Conservation (phyloP, 1,140 invertebrate genomes). For the Drosophila sp. region DNA sequence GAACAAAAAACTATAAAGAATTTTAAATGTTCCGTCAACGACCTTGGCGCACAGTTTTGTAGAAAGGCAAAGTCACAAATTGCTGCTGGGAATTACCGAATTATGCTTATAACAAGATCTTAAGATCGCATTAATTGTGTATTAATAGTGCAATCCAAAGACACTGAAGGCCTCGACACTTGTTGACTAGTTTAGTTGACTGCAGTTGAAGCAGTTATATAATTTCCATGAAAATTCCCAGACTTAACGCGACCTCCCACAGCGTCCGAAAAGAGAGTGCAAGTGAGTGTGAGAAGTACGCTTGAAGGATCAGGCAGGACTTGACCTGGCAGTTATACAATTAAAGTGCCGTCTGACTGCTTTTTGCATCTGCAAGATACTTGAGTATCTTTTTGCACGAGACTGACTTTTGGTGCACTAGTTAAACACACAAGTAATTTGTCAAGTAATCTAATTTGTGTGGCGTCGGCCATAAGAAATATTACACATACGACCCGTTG, state of each 20-base stretch:
- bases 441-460: slow-evolving; percentile 43
- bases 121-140: background rate
- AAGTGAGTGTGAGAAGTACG: background rate
- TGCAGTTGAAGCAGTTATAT: background rate
- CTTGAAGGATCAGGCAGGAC: slow-evolving; percentile 8
- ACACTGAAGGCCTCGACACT: background rate
- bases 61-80: slow-evolving; percentile 56
- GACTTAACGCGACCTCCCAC: background rate
- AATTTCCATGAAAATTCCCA: slow-evolving; percentile 1
- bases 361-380: background rate
- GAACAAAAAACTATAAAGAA: slow-evolving; percentile 73
- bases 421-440: slow-evolving; percentile 17
- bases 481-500: slow-evolving; percentile 46
- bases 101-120: slow-evolving; percentile 22
- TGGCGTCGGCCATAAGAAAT: slow-evolving; percentile 34
- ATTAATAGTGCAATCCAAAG: slow-evolving; percentile 12
- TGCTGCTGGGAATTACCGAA: slow-evolving; percentile 46
- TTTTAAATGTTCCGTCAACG: slow-evolving; percentile 68
- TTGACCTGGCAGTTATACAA: slow-evolving; percentile 6
- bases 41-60: slow-evolving; percentile 55
- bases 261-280: background rate
- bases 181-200: background rate
- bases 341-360: background rate
- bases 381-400: slow-evolving; percentile 4
- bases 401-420: slow-evolving; percentile 3